These are phyloP conservation scores for Apantesis nais DNA, from an alignment of 2,888 invertebrate species.

Conservation along the genomic window DNA sequence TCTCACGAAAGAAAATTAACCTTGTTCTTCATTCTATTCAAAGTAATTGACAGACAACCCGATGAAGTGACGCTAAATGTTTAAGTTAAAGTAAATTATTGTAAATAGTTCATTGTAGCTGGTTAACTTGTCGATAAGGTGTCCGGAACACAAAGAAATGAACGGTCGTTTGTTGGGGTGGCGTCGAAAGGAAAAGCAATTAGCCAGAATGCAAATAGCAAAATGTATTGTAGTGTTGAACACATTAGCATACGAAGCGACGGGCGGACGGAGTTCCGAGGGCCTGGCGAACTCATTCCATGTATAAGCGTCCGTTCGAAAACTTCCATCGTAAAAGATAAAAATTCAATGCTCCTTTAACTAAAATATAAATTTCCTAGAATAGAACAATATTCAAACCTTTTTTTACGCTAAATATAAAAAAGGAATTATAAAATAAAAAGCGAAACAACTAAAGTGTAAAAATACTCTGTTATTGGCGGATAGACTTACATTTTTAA, in stretches of 20 bases:
- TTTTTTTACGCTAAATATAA: constrained; percentile 41
- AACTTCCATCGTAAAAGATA: constrained; percentile 63
- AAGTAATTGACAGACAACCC: neutral
- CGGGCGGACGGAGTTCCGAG: constrained; percentile 61
- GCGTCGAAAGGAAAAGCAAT: constrained; percentile 80
- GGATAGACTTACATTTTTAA: constrained; percentile 35
- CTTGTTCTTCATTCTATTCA: neutral
- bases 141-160: constrained; percentile 64
- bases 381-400: constrained; percentile 34
- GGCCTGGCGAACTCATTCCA: constrained; percentile 54
- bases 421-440: constrained; percentile 17
- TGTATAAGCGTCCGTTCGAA: constrained; percentile 63
- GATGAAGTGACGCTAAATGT: constrained; percentile 8
- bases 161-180: constrained; percentile 64
- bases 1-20: neutral
- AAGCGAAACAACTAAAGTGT: constrained; percentile 20
- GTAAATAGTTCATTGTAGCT: constrained; percentile 39
- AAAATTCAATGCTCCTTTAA: constrained; percentile 57
- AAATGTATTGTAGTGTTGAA: constrained; percentile 74
- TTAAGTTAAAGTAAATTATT: constrained; percentile 30
- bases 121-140: constrained; percentile 63
- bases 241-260: constrained; percentile 78
- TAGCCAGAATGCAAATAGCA: constrained; percentile 78
- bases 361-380: constrained; percentile 36
- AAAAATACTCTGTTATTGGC: constrained; percentile 30